A percentile compares a stretch with the other conserved stretches of the same genome.
phyloP scores from a whole-genome alignment of 2,113 vertebrate species.

The Poeciliopsis occidentalis region DNA sequence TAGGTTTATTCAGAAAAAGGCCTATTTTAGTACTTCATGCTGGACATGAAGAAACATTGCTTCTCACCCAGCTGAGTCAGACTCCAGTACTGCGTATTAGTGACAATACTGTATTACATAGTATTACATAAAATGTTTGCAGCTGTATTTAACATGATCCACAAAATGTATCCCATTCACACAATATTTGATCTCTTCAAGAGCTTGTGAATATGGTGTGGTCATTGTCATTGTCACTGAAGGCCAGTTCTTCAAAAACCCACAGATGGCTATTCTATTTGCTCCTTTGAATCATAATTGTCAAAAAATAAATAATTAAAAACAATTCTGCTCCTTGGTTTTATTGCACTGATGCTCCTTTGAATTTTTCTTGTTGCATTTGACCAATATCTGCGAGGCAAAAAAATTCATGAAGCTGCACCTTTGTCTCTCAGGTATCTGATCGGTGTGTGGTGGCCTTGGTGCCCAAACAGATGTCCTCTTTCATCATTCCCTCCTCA shows the following conservation, averaged over 20 bases:
- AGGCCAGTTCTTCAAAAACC: background rate
- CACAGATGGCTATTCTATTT: background rate
- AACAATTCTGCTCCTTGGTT: conserved; percentile 4
- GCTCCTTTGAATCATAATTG: background rate
- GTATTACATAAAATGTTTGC: background rate
- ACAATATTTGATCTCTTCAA: background rate
- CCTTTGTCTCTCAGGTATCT: conserved; percentile 83
- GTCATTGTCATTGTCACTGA: background rate
- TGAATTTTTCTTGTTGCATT: conserved; percentile 20
- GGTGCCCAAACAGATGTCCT: conserved; percentile 94
- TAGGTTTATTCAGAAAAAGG: too few relatives aligned
- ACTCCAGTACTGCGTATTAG: background rate
- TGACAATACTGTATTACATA: background rate
- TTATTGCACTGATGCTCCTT: background rate
- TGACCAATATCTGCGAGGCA: background rate
- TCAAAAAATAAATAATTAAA: background rate
- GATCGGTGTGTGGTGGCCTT: conserved; percentile 92
- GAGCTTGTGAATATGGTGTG: background rate
- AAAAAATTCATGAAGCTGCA: background rate
- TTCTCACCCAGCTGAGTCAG: too few relatives aligned
- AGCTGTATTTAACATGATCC: background rate
- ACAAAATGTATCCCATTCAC: background rate
- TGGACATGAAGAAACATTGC: too few relatives aligned
- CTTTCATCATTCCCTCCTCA: conserved; percentile 92
- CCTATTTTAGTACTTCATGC: too few relatives aligned